Base-by-base conservation (phyloP, 2,113 vertebrate genomes). In the Pseudolaguvia tuberculata region DNA sequence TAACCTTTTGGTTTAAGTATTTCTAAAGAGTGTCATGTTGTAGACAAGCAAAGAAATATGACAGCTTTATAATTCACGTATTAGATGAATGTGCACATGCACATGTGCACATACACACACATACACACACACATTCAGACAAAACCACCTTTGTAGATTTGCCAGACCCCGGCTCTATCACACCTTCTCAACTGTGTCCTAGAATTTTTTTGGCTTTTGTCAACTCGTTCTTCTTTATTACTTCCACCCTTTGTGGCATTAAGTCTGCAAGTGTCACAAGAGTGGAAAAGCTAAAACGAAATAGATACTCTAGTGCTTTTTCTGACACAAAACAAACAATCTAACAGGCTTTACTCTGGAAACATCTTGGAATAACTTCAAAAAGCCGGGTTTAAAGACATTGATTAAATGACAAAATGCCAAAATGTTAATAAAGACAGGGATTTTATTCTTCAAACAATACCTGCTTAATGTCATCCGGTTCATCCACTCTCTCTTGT, bases 301-400 rank as follows among this genome's bases (percentile, higher is more conserved):
- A 55, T 39, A 73, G 73, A 68, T 78, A 79, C 77, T 59, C 50
- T 61, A 53, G n/a, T 72, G 39, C 68, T 35, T 78, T 35, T 67
- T 79, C 84, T 78, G 72, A 84, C 62, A 75, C 73, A 85, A 81
- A 84, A 86, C 88, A 88, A 89, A 89, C 83, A 88, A 81, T 85
- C 83, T 70, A 74, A 63, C 81, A 84, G 79, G 50, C 75, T 78
- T 68, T 80, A 79, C 72, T 76, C 77, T 71, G 72, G 76, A 78
- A 79, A 56, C 73, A 70, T 81, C 71, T 52, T 59, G 69, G 56
- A 79, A 80, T 73, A 73, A 86, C 86, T 87, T 90, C 88, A 89
- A 91, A 89, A 91, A 91, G 89, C 70, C 59, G 81, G 73, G 65
- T 82, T 78, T 79, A 80, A 62, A 59, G 67, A 77, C 76, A 78